Conservation (phyloP, 2,797 vertebrate species). For the Spinus olivaceus region DNA sequence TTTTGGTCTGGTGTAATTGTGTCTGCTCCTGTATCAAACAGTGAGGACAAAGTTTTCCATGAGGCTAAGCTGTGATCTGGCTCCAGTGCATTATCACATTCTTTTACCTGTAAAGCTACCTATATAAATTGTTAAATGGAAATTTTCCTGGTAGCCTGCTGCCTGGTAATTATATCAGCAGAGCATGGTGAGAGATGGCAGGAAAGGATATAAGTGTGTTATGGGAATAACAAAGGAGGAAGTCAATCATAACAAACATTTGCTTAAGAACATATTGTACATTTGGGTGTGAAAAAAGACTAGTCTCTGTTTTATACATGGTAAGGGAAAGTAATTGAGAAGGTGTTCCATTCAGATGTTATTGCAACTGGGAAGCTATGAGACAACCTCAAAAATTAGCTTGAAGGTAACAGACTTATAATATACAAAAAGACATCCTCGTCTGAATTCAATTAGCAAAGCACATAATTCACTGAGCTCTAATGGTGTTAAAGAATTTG, state of each 20-base stretch:
- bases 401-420: not conserved
- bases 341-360: not conserved
- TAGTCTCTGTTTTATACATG: not conserved
- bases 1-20: not conserved
- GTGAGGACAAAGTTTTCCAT: not conserved
- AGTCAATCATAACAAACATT: not conserved
- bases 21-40: not conserved
- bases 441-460: not conserved
- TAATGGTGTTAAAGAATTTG: constrained; percentile 2
- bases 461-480: not conserved
- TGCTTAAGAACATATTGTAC: not conserved
- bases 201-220: not conserved
- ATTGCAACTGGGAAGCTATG: not conserved
- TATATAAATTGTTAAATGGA: not conserved
- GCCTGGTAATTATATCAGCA: not conserved
- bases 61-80: not conserved
- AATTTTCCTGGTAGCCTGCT: not conserved
- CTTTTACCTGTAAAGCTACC: not conserved
- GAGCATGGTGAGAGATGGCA: not conserved
- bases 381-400: not conserved
- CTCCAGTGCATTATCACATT: not conserved
- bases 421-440: not conserved
- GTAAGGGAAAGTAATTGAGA: not conserved
- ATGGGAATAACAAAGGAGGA: not conserved
- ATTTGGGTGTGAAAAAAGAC: not conserved